These are phyloP conservation scores for Echiichthys vipera DNA, from an alignment of 2,797 vertebrate genomes.

Conservation along the genomic window DNA sequence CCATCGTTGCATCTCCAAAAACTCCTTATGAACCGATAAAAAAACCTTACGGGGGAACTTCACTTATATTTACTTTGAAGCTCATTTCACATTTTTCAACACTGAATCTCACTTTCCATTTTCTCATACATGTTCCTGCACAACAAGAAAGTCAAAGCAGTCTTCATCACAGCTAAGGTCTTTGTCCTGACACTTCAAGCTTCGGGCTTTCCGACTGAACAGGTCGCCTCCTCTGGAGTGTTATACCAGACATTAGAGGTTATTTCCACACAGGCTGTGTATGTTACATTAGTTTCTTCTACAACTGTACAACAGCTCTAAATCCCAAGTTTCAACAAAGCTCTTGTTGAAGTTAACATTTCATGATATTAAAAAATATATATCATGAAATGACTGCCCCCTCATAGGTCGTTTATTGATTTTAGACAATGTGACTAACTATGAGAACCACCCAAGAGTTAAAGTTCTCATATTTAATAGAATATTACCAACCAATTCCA, in stretches of 20 bases:
- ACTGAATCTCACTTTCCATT: not conserved
- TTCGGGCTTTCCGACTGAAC: not conserved
- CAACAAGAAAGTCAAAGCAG: not conserved
- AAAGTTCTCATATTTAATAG: no score
- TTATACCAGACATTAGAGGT: constrained; percentile 13
- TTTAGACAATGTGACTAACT: not conserved
- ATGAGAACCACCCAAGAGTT: not conserved
- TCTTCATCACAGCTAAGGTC: not conserved
- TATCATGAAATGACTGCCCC: not conserved
- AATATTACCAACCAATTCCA: no score
- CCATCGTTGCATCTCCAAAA: not conserved
- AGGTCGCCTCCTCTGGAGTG: not conserved
- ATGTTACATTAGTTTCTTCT: not conserved
- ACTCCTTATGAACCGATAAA: not conserved
- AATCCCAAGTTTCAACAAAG: not conserved
- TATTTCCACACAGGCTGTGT: not conserved
- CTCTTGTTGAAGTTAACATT: constrained; percentile 3
- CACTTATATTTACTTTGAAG: not conserved
- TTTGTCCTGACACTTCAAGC: not conserved
- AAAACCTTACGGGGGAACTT: not conserved
- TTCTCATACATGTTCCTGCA: not conserved
- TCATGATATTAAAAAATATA: not conserved
- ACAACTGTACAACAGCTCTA: not conserved
- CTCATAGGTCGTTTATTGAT: not conserved
- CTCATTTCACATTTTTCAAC: not conserved